Evolutionary conservation across 2,113 vertebrate species (phyloP), one percentile per base, ranked within the genome.

Genomic region (Megaleporinus macrocephalus): DNA sequence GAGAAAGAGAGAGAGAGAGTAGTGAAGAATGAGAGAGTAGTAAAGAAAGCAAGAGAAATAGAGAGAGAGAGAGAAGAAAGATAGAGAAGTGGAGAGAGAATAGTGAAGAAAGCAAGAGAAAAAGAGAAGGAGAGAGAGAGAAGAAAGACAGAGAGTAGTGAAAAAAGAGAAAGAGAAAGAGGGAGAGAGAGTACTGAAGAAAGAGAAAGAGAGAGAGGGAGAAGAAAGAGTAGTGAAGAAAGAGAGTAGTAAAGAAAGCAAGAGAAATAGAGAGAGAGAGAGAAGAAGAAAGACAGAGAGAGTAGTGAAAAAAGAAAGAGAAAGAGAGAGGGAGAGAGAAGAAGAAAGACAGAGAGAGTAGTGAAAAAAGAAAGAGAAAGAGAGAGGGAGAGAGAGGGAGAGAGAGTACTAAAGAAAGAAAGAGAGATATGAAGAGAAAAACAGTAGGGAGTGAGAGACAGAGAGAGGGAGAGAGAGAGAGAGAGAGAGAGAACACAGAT

Each of bases 401-500:
- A 2, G 41, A 13, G 59, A 12, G 16, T 36, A 92, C 93, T 91
- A 92, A 94, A 14, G 36, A 29, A 2, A 59, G 47, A 73, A 24
- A 61, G 41, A 27, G 29, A 5, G 41, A 20, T 41, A 18, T 5
- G 1, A 49, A 62, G 69, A n/a, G n/a, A n/a, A n/a, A n/a, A n/a
- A n/a, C n/a, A n/a, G n/a, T n/a, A 80, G 86, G 83, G 85, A 85
- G 84, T 79, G 41, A 12, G 70, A 29, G 20, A 44, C 44, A 59
- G n/a, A 33, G 22, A 11, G 36, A 44, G 66, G n/a, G 66, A n/a
- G 78, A 87, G 86, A 80, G 86, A 86, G 83, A 86, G 87, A 85
- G 33, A 9, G 78, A 51, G 72, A 61, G 51, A 24, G 71, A 83
- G n/a, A 71, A 55, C 92, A 96, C 94, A 97, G 97, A 97, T 98